Evolutionary conservation across 2,797 vertebrate species (phyloP), one percentile per base, ranked within the genome.

Genomic region (Catamblyrhynchus diadema): DNA sequence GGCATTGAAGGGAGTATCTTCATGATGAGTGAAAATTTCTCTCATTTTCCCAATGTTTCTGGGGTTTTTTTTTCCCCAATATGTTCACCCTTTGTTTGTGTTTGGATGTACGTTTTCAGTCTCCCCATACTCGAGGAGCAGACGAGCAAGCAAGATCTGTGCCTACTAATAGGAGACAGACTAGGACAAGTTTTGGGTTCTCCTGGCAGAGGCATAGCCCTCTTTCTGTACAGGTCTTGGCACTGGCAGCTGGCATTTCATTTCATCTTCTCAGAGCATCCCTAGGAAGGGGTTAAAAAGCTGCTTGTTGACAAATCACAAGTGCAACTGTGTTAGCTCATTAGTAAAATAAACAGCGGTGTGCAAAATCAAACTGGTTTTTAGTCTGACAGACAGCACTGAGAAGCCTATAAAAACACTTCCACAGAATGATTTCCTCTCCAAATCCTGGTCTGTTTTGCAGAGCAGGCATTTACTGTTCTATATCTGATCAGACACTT

Each of bases 291-390:
- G 30, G 35, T 65, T 80, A 69, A 78, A 54, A 54, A 91, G 78
- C 53, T 23, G 23, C 44, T 66, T 20, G 13, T 80, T 78, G 91
- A 47, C 59, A 94, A 87, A 35, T 48, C 35, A 39, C 21, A 42
- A 41, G 6, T 54, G 60, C 62, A 65, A 14, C 44, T 25, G 24
- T n/a, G 72, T 89, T 75, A 57, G 81, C 57, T 92, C 81, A 59
- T 81, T n/a, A 81, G 69, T 39, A 65, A 88, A 94, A 44, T 65
- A 59, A 91, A 90, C 62, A 73, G 4, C 9, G 9, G 23, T 56
- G 42, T 64, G 14, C 69, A 75, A 85, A 74, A 73, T 72, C 17
- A 50, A 54, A 37, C 25, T 54, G 35, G 2, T 50, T 72, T 90
- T 66, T 25, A 19, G 20, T n/a, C 60, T 82, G 66, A 45, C 56